Percentiles rank a stretch among this genome's conserved stretches.
Evolutionary conservation across 2,113 vertebrate genomes (phyloP).

Genomic region (Erythrocercus mccallii): DNA sequence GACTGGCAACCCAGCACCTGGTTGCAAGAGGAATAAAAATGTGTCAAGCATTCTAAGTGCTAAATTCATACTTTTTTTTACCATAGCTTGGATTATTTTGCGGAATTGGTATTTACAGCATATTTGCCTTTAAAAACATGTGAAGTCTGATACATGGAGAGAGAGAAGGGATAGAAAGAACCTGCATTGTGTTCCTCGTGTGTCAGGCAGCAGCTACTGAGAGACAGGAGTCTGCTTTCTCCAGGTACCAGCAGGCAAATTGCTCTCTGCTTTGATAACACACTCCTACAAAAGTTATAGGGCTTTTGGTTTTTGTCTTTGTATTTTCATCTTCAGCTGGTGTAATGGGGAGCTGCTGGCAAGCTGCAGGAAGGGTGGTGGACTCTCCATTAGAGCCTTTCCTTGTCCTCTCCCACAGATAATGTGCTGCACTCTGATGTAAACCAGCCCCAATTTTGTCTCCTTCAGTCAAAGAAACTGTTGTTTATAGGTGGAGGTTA

Average conservation of each 20-base stretch:
- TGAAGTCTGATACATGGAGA: not conserved
- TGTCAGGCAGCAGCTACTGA: not conserved
- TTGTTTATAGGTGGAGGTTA: conserved; percentile 35
- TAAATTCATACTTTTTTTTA: not conserved
- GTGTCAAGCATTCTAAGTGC: not conserved
- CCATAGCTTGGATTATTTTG: not conserved
- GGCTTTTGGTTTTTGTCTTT: not conserved
- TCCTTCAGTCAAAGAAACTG: not conserved
- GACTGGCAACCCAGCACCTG: not conserved
- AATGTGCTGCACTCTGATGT: not conserved
- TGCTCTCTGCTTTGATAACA: not conserved
- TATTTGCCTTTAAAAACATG: not conserved
- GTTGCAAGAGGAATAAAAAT: not conserved
- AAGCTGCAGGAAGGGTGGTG: accelerated
- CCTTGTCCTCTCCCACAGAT: not conserved
- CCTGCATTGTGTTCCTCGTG: accelerated
- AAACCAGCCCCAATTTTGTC: conserved; percentile 13
- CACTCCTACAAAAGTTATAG: not conserved
- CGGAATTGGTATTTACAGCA: not conserved
- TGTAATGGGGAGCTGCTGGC: accelerated
- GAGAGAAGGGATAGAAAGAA: not conserved
- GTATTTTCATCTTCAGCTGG: not conserved
- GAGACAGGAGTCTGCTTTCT: not conserved
- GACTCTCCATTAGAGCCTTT: not conserved
- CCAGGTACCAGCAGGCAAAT: not conserved